Evolutionary conservation across 2,888 invertebrate species (phyloP).

Genomic region (Ophraella communa): DNA sequence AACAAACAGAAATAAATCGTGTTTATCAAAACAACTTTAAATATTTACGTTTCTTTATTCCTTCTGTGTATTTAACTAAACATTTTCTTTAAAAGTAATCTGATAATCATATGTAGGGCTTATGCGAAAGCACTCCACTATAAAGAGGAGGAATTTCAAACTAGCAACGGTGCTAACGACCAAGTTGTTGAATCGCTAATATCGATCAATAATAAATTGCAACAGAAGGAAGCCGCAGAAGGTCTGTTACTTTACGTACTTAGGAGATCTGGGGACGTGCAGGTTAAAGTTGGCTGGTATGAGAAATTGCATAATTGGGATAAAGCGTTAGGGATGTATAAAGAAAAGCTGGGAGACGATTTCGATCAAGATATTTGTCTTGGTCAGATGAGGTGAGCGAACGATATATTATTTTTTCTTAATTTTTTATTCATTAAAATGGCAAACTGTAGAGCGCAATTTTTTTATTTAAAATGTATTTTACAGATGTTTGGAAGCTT

Average conservation of each 20-base stretch:
- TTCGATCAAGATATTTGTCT: slow-evolving; percentile 79
- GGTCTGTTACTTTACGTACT: slow-evolving; percentile 90
- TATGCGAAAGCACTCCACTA: slow-evolving; percentile 87
- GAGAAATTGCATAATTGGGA: slow-evolving; percentile 99
- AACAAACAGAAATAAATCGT: no score
- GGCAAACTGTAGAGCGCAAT: no score
- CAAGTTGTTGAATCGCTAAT: slow-evolving; percentile 93
- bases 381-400: slow-evolving; percentile 81
- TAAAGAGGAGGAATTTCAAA: slow-evolving; percentile 93
- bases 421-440: neutral
- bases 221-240: slow-evolving; percentile 97
- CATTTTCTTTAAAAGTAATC: no score
- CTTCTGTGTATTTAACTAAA: no score
- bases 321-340: slow-evolving; percentile 88
- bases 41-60: no score
- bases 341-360: slow-evolving; percentile 71
- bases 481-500: slow-evolving; percentile 81
- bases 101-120: slow-evolving; percentile 59
- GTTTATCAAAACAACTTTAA: no score
- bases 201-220: slow-evolving; percentile 96
- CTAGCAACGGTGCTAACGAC: slow-evolving; percentile 66
- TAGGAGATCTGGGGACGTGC: slow-evolving; percentile 72
- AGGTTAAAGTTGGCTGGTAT: slow-evolving; percentile 85
- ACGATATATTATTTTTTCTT: neutral
- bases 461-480: neutral